These are phyloP conservation scores for Portevinia maculata DNA, from an alignment of 2,888 invertebrate species.

Conservation along the genomic window DNA sequence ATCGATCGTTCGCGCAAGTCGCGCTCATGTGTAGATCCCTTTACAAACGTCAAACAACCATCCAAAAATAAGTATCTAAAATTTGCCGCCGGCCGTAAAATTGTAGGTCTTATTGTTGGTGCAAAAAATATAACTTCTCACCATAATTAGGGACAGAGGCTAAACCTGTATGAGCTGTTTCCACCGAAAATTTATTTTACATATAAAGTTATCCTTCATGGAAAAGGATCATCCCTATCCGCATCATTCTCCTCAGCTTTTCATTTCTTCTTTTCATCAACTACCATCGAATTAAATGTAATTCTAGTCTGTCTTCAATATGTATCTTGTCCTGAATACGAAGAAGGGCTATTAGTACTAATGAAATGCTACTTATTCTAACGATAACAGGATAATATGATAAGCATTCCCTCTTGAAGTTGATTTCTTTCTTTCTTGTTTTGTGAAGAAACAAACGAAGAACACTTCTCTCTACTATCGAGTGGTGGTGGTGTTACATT, in stretches of 20 bases:
- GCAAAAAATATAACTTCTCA: too few species aligned
- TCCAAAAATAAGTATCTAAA: too few species aligned
- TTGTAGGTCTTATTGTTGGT: too few species aligned
- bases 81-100: too few species aligned
- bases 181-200: too few species aligned
- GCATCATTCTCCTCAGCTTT: not conserved
- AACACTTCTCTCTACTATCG: constrained; percentile 20
- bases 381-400: constrained; percentile 66
- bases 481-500: constrained; percentile 22
- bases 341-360: constrained; percentile 57
- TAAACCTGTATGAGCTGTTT: too few species aligned
- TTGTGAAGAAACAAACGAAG: constrained; percentile 7
- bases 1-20: too few species aligned
- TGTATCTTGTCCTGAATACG: constrained; percentile 7
- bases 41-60: too few species aligned
- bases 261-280: not conserved
- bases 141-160: too few species aligned
- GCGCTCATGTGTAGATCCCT: too few species aligned
- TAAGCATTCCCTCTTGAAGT: constrained; percentile 55
- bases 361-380: constrained; percentile 68
- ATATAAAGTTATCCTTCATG: too few species aligned
- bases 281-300: constrained; percentile 12
- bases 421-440: constrained; percentile 22
- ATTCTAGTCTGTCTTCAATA: not conserved
- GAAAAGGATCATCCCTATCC: constrained; percentile 35